Evolutionary conservation across 1,140 invertebrate species (phyloP).

Genomic region (Anoplophora glabripennis): DNA sequence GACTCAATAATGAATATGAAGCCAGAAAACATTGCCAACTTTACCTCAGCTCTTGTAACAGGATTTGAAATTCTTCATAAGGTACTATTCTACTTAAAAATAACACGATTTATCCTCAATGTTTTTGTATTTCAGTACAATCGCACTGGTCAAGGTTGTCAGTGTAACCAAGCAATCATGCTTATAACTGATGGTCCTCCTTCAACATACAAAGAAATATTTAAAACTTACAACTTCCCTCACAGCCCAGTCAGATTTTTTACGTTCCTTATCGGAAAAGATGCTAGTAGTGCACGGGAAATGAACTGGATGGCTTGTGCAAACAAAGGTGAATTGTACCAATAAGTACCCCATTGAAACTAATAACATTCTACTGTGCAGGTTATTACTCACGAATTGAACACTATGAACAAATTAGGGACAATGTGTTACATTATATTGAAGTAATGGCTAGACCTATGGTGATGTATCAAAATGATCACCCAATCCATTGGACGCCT

Average conservation of each 20-base stretch:
- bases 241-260: slow-evolving; percentile 92
- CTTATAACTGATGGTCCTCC: slow-evolving; percentile 91
- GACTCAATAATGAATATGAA: slow-evolving; percentile 65
- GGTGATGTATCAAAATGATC: slow-evolving; percentile 85
- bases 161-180: slow-evolving; percentile 98
- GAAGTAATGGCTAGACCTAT: slow-evolving; percentile 86
- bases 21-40: slow-evolving; percentile 82
- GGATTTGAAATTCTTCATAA: slow-evolving; percentile 90
- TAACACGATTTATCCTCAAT: background rate
- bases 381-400: slow-evolving; percentile 44
- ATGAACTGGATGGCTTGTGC: slow-evolving; percentile 92
- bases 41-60: slow-evolving; percentile 82
- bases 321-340: slow-evolving; percentile 78
- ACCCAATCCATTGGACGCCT: slow-evolving; percentile 87
- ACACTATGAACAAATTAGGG: slow-evolving; percentile 52
- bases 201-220: slow-evolving; percentile 62
- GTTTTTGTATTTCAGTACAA: slow-evolving; percentile 62
- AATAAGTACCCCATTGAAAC: background rate
- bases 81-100: slow-evolving; percentile 53
- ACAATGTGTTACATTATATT: slow-evolving; percentile 88
- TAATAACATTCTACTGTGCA: slow-evolving; percentile 23
- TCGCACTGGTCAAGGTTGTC: slow-evolving; percentile 73
- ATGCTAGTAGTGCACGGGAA: slow-evolving; percentile 79
- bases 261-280: slow-evolving; percentile 92
- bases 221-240: slow-evolving; percentile 84